These are phyloP conservation scores for Ceraclea dissimilis DNA, from an alignment of 2,888 invertebrate genomes.

Conservation along the genomic window DNA sequence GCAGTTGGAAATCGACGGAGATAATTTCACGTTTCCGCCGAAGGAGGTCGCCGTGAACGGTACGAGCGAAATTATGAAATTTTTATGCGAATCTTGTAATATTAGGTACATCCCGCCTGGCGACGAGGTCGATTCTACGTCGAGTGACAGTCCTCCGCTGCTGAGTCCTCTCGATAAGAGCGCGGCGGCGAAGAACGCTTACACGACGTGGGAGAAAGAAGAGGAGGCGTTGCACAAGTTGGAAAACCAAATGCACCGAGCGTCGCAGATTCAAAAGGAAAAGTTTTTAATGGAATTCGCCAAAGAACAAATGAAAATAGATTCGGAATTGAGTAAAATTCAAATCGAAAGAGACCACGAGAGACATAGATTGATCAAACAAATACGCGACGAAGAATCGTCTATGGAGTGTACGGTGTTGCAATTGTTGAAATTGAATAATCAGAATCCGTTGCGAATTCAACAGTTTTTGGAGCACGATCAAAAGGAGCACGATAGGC, in stretches of 20 bases:
- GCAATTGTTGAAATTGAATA: conserved; percentile 55
- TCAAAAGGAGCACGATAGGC: conserved; percentile 55
- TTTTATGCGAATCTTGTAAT: conserved; percentile 45
- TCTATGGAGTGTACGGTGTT: conserved; percentile 57
- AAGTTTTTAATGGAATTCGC: conserved; percentile 49
- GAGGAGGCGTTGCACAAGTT: conserved; percentile 56
- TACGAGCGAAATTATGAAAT: conserved; percentile 58
- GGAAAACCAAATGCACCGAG: conserved; percentile 57
- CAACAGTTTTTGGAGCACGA: conserved; percentile 60
- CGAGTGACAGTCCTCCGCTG: conserved; percentile 34
- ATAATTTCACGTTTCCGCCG: conserved; percentile 59
- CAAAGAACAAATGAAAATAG: conserved; percentile 57
- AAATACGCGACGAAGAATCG: conserved; percentile 57
- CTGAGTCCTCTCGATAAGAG: conserved; percentile 36
- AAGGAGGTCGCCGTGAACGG: conserved; percentile 51
- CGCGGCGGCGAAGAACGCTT: conserved; percentile 27
- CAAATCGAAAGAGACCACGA: conserved; percentile 60
- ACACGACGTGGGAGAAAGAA: conserved; percentile 50
- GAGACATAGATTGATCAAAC: conserved; percentile 50
- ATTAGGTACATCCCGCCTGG: conserved; percentile 45
- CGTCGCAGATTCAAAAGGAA: conserved; percentile 54
- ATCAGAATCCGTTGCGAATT: conserved; percentile 51
- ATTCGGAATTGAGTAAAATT: conserved; percentile 58
- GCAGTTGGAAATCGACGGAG: conserved; percentile 54
- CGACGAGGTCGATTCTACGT: conserved; percentile 31